Base-by-base conservation (phyloP, 2,888 invertebrate species). In the Erebia epiphron region DNA sequence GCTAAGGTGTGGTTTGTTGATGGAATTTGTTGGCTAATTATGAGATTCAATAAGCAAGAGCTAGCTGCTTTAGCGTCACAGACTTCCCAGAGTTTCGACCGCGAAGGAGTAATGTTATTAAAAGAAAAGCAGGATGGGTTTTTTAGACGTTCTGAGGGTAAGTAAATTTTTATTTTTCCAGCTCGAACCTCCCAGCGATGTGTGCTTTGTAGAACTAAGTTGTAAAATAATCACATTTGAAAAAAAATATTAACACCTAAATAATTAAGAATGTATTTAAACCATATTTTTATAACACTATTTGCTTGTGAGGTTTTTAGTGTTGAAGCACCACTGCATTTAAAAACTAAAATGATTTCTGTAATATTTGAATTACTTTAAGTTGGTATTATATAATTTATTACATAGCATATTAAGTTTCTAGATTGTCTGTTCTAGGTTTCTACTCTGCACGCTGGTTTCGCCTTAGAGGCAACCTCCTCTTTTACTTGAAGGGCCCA, bases 1-100 rank as follows among this genome's bases (percentile, higher is more conserved):
- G 65, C 60, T 46, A 69, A 75, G 70, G 74, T 72, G 69, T 72
- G 76, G 71, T 76, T 73, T 72, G 54, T 41, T 57, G n/a, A 66
- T 70, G 67, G 67, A 18, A 69, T 67, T 54, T 63, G 69, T 62
- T 74, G 63, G 57, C 67, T 77, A 79, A 88, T 79, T 78, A 98
- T 98, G 98, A 95, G 98, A 89, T 98, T 97, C 90, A 98, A 98
- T 89, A 97, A 97, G 88, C 96, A 97, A 86, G 98, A 98, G 90
- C 91, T 99, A 81, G 94, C 96, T 77, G 96, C 96, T 69, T 91
- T 98, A 87, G 98, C 98, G 74, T 96, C 96, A 70, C 98, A 98
- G 90, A 96, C 97, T 58, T 96, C 97, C 11, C 96, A 97, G 79
- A 97, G 96, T 88, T 98, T 98, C 87, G 98, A 98, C 87, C 97